These are phyloP conservation scores for Mythimna vitellina DNA, from an alignment of 2,888 invertebrate species.

Conservation along the genomic window DNA sequence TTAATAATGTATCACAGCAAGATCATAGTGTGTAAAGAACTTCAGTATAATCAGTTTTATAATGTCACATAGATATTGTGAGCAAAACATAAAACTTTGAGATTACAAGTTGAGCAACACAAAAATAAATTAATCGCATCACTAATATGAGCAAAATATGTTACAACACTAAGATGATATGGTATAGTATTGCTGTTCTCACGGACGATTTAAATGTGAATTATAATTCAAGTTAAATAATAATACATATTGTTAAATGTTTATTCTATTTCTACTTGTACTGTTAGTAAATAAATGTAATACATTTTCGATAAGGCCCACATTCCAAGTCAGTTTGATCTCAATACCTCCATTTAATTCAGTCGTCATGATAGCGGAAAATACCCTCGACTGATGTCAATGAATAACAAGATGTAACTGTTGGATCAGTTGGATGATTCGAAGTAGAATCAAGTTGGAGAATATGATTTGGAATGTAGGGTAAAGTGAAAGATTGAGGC, in stretches of 20 bases:
- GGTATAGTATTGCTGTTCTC: conserved; percentile 50
- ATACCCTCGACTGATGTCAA: no score
- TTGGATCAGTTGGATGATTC: no score
- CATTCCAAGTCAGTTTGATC: no score
- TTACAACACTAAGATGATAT: conserved; percentile 47
- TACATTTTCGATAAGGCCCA: background rate
- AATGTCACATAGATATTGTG: conserved; percentile 30
- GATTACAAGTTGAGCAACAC: conserved; percentile 72
- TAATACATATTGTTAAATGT: conserved; percentile 28
- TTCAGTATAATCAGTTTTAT: conserved; percentile 13
- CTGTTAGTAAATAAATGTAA: conserved; percentile 60
- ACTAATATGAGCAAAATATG: conserved; percentile 58
- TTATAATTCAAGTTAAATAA: conserved; percentile 22
- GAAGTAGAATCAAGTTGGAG: no score
- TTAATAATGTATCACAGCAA: conserved; percentile 15
- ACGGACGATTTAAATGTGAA: conserved; percentile 40
- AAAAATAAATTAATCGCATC: conserved; percentile 49
- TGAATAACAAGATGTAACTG: no score
- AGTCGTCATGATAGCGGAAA: no score
- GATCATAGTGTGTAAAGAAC: conserved; percentile 12
- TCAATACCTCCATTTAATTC: no score
- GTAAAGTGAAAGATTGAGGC: conserved; percentile 13
- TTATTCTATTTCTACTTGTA: conserved; percentile 63
- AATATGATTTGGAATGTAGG: no score
- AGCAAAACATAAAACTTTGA: conserved; percentile 60